Conservation (phyloP, 2,888 invertebrate genomes). For the Drosophila glabriapex region DNA sequence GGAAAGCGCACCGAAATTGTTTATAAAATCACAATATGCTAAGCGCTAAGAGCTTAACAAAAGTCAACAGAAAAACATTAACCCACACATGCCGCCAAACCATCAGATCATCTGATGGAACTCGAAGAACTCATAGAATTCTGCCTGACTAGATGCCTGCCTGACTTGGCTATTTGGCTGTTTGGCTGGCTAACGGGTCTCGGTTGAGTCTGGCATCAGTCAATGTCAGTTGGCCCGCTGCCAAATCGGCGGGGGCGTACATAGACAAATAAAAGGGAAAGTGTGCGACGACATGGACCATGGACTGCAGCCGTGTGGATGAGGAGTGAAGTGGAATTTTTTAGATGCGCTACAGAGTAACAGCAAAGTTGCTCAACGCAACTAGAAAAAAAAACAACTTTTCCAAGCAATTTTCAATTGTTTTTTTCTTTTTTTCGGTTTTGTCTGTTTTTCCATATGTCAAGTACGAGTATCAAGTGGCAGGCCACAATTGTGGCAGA, state of each 20-base stretch:
- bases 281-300: conserved; percentile 41
- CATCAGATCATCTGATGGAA: conserved; percentile 32
- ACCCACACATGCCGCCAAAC: conserved; percentile 60
- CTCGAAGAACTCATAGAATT: conserved; percentile 12
- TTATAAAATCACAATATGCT: conserved; percentile 59
- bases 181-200: conserved; percentile 11
- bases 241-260: conserved; percentile 65
- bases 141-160: neutral
- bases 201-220: conserved; percentile 76
- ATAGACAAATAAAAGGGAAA: conserved; percentile 62
- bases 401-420: conserved; percentile 45
- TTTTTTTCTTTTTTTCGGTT: conserved; percentile 8
- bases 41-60: conserved; percentile 50
- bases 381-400: neutral
- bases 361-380: conserved; percentile 43
- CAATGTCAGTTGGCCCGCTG: conserved; percentile 81
- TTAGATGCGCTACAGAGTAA: conserved; percentile 30
- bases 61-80: conserved; percentile 67
- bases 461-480: conserved; percentile 58
- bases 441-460: conserved; percentile 24
- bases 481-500: conserved; percentile 27
- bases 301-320: conserved; percentile 29
- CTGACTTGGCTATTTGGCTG: neutral
- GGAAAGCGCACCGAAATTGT: conserved; percentile 39
- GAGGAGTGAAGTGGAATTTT: conserved; percentile 21